Evolutionary conservation across 2,888 invertebrate genomes (phyloP).

Genomic region (Drosophila birchii): DNA sequence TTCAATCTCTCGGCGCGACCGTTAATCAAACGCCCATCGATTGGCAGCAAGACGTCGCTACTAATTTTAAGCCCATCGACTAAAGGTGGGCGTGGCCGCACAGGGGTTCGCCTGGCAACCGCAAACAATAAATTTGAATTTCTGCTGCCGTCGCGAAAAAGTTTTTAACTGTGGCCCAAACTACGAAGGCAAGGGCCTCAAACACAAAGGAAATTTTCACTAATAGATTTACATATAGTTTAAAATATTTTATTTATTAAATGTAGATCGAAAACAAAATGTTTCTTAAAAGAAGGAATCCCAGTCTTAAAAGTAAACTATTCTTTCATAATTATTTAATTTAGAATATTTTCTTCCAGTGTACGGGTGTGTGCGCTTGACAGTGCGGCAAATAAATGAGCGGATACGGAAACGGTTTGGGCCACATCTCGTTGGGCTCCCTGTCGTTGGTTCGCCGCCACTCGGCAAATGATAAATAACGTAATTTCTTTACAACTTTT

Average conservation of each 20-base stretch:
- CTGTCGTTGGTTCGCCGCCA: constrained; percentile 48
- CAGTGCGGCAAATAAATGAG: constrained; percentile 75
- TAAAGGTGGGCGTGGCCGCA: constrained; percentile 34
- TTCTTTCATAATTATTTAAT: not conserved
- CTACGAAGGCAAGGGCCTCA: constrained; percentile 48
- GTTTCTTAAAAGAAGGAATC: too few relatives aligned
- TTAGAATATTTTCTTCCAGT: constrained; percentile 8
- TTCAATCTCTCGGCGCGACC: constrained; percentile 59
- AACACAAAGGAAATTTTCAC: not conserved
- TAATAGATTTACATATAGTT: rapidly evolving
- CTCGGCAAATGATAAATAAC: constrained; percentile 76
- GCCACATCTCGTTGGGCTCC: constrained; percentile 44
- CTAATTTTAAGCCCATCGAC: constrained; percentile 67
- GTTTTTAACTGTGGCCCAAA: constrained; percentile 73
- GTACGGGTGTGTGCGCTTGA: constrained; percentile 58
- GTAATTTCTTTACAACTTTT: constrained; percentile 79
- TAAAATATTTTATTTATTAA: not conserved
- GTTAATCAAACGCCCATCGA: constrained; percentile 80
- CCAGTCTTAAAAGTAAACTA: not conserved
- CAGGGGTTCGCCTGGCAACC: constrained; percentile 64
- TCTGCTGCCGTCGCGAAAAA: constrained; percentile 62
- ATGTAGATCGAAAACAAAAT: not conserved
- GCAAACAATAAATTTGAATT: constrained; percentile 80
- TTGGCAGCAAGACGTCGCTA: constrained; percentile 52
- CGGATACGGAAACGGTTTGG: constrained; percentile 78